Conservation (phyloP, 92 coral and sea anemone species). For the Chrysogorgia sp. region DNA sequence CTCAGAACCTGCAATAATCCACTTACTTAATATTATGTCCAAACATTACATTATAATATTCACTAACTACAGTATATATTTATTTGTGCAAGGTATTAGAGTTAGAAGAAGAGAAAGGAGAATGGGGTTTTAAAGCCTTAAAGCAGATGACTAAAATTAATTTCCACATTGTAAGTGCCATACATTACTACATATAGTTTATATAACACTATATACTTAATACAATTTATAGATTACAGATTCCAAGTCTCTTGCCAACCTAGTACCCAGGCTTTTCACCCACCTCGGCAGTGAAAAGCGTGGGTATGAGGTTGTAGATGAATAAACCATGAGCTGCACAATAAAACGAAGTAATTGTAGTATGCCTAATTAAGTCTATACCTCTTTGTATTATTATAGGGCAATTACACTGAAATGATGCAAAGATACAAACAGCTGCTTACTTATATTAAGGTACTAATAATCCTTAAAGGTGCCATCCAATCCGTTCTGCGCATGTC, state of each 20-base stretch:
- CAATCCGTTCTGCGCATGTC: no score
- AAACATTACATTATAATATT: not conserved
- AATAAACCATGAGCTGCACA: no score
- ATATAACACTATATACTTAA: not conserved
- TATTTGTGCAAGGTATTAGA: conserved; percentile 70
- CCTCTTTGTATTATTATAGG: conserved; percentile 53
- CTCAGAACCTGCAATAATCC: not conserved
- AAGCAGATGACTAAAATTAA: conserved; percentile 98
- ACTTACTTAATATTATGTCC: not conserved
- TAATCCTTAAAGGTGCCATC: no score
- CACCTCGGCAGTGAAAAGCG: no score
- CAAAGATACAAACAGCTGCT: conserved; percentile 84
- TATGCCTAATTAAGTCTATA: no score
- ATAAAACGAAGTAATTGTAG: no score
- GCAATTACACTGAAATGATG: conserved; percentile 91
- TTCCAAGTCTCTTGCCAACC: no score
- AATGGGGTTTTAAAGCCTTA: conserved; percentile 98
- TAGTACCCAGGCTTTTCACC: no score
- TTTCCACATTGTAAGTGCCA: conserved; percentile 71
- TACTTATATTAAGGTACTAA: conserved; percentile 91
- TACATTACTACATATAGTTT: no score
- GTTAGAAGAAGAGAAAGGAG: conserved; percentile 92
- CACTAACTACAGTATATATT: not conserved
- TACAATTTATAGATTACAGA: no score
- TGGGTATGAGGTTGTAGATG: no score